Base-by-base conservation (phyloP, 2,888 invertebrate species). In the Agrilus biguttatus region DNA sequence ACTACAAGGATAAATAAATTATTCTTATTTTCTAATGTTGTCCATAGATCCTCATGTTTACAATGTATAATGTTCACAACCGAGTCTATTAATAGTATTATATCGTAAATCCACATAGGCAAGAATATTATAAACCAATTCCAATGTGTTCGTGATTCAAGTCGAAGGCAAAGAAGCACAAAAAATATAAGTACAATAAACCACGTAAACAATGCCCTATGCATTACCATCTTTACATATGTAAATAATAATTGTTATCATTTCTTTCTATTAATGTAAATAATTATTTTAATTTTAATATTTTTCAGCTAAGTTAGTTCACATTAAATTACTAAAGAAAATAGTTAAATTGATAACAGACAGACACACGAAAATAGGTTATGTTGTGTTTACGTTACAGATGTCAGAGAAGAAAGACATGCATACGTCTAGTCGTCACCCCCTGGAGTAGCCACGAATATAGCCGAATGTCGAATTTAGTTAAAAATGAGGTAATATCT, bases 121-220 rank as follows among this genome's bases (percentile, higher is more conserved):
- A 90, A 83, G 54, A 95, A 93, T 35, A 93, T 89, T 36, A 93
- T 82, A 60, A 93, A 92, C 88, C 88, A 93, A 64, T 89, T 92
- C 92, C 92, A 93, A 59, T 83, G 80, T 36, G 87, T 90, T 60
- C 86, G 76, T 8, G 83, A 80, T 65, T 93, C 92, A 43, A 93
- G 69, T 49, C 89, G 75, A 21, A 95, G 67, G 40, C 88, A 90
- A 37, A 95, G 68, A 41, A 95, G 66, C 54, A 93, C 89, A 32
- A 92, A 68, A 62, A 95, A 95, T 23, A 90, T 83, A 44, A 93
- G 66, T 47, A 89, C 75, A 56, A 89, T 80, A 59, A 92, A 90
- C 92, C 93, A 95, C 2, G 91, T 91, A 63, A 92, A 89, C 43
- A 93, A 69, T 33, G 92, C 91, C 62, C 91, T 76, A 60, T 91